Conservation (phyloP, 2,797 vertebrate genomes). For the Heliangelus exortis region DNA sequence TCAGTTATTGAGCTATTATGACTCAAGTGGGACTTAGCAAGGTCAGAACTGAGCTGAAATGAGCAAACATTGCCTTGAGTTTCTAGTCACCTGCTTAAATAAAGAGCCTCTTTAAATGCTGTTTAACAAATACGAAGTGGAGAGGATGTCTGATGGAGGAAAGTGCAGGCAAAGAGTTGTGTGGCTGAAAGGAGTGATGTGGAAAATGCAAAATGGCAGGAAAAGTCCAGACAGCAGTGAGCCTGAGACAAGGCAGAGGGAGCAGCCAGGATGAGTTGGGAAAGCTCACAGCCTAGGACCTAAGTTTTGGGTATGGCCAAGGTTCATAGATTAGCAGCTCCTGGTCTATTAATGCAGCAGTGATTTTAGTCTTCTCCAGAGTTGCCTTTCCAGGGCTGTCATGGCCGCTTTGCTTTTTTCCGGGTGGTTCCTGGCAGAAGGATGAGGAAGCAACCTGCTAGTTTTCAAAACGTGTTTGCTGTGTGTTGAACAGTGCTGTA, state of each 20-base stretch:
- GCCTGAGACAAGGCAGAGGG: background rate
- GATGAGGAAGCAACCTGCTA: background rate
- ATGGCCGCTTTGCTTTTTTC: background rate
- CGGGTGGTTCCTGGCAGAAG: background rate
- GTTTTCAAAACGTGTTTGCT: background rate
- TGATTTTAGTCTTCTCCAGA: background rate
- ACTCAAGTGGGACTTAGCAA: background rate
- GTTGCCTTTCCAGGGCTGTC: background rate
- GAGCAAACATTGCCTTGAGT: background rate
- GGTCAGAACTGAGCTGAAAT: background rate
- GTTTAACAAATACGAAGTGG: background rate
- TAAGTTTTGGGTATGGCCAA: background rate
- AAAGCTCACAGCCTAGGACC: background rate
- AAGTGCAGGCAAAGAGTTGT: background rate
- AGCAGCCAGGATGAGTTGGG: background rate
- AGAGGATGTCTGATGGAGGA: background rate
- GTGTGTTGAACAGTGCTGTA: background rate
- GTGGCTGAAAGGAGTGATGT: background rate
- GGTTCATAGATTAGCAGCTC: background rate
- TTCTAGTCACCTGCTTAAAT: background rate
- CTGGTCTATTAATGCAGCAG: background rate
- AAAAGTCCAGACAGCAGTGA: background rate
- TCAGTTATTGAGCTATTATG: background rate
- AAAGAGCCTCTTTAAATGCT: background rate
- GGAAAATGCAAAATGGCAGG: background rate